Conservation (phyloP, 2,113 vertebrate genomes). For the Albula glossodonta region DNA sequence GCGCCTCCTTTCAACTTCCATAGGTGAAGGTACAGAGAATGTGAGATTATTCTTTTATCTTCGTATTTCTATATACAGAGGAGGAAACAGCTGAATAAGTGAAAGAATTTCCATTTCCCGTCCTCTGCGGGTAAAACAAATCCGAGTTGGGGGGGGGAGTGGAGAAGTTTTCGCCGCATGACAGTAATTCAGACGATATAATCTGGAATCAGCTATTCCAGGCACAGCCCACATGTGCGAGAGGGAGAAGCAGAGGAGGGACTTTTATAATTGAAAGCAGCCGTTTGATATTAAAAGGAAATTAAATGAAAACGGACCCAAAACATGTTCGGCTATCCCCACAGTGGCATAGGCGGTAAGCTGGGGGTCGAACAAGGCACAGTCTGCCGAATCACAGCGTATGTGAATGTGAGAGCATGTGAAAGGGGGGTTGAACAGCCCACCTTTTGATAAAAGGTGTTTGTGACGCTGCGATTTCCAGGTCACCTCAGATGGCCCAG, state of each 20-base stretch:
- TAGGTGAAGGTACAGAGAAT: neutral
- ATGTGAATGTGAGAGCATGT: neutral
- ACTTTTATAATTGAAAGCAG: conserved; percentile 64
- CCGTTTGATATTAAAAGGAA: conserved; percentile 67
- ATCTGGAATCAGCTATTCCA: conserved; percentile 68
- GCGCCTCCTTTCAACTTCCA: neutral
- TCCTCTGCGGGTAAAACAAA: conserved; percentile 50
- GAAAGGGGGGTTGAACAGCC: too few species aligned
- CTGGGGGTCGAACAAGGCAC: too few species aligned
- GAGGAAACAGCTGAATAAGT: neutral
- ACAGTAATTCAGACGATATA: conserved; percentile 54
- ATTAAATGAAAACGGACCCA: conserved; percentile 60
- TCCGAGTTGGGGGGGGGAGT: conserved; percentile 29
- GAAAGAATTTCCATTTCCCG: conserved; percentile 31
- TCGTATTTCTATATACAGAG: neutral
- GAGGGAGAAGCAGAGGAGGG: conserved; percentile 44
- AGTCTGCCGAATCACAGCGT: neutral
- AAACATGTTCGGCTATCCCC: conserved; percentile 52
- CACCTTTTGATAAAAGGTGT: too few species aligned
- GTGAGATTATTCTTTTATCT: neutral
- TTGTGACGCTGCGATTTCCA: too few species aligned
- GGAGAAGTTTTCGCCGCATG: neutral
- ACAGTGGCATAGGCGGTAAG: too few species aligned
- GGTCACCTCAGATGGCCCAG: too few species aligned
- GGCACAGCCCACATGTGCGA: conserved; percentile 56